phyloP scores from a whole-genome alignment of 2,113 vertebrate species.

The Chaetops frenatus region DNA sequence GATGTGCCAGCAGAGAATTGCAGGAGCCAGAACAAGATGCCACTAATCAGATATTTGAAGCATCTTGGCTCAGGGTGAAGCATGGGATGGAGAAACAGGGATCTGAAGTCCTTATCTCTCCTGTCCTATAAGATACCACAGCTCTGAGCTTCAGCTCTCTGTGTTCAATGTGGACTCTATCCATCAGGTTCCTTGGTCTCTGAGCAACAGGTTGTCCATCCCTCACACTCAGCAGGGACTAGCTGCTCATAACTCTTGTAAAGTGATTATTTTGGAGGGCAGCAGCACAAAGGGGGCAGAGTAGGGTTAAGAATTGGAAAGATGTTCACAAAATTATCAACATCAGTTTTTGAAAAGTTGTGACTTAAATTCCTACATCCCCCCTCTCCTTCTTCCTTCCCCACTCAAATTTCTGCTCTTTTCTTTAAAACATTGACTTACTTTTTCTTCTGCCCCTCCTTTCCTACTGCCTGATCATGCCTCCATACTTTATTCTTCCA shows the following conservation, averaged over 20 bases:
- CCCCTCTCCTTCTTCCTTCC: rapidly evolving
- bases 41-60: background rate
- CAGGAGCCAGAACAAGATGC: background rate
- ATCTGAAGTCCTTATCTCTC: background rate
- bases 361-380: background rate
- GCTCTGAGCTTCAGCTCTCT: background rate
- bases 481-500: background rate
- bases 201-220: background rate
- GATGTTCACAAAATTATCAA: background rate
- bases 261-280: background rate
- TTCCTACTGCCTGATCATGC: background rate
- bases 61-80: background rate
- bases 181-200: background rate
- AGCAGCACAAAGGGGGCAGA: background rate
- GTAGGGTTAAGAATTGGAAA: background rate
- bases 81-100: rapidly evolving
- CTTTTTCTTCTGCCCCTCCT: background rate
- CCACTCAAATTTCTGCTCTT: background rate
- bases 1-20: background rate
- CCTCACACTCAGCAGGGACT: background rate
- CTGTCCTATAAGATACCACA: rapidly evolving
- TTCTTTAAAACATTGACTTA: background rate
- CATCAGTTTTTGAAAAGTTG: background rate
- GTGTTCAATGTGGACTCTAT: background rate
- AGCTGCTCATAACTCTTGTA: background rate